A percentile compares a stretch with the other conserved stretches of the same genome.
phyloP scores from a whole-genome alignment of 2,797 vertebrate genomes.

The Brachymystax lenok region DNA sequence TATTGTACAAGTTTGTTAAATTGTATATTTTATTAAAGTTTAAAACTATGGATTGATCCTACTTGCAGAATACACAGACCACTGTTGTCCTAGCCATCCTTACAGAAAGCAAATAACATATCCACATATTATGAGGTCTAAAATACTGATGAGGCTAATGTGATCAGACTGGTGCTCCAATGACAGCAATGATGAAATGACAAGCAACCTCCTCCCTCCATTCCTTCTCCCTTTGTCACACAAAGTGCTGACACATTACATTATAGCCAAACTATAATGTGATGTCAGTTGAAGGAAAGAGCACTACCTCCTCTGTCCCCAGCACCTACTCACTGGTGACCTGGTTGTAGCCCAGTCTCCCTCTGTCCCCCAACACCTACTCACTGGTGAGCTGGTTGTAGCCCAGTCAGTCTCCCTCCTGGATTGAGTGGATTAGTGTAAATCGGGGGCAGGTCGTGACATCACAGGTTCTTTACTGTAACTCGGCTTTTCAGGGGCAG shows the following conservation, averaged over 20 bases:
- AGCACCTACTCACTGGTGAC: too few species aligned
- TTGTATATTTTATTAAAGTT: too few species aligned
- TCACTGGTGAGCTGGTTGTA: too few species aligned
- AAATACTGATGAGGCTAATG: too few species aligned
- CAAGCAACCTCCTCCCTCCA: not conserved
- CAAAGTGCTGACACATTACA: not conserved
- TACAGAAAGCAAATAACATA: not conserved
- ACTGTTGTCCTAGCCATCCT: not conserved
- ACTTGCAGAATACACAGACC: not conserved
- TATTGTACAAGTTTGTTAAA: too few species aligned
- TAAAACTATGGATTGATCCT: not conserved
- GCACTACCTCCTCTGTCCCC: not conserved
- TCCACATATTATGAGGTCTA: not conserved
- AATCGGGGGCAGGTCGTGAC: conserved; percentile 4
- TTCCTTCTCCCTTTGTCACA: not conserved
- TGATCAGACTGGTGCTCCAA: not conserved
- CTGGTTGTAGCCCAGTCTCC: too few species aligned
- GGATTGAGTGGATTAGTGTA: conserved; percentile 32
- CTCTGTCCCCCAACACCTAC: too few species aligned
- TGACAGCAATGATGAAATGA: not conserved
- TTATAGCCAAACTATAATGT: not conserved
- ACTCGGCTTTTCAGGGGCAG: not conserved
- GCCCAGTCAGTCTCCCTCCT: not conserved
- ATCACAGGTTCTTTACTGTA: not conserved
- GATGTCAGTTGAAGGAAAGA: not conserved